Percentiles rank a stretch among this genome's conserved stretches.
Evolutionary conservation across 64 coral and sea anemone genomes (phyloP).

Genomic region (Anthopleura sola): DNA sequence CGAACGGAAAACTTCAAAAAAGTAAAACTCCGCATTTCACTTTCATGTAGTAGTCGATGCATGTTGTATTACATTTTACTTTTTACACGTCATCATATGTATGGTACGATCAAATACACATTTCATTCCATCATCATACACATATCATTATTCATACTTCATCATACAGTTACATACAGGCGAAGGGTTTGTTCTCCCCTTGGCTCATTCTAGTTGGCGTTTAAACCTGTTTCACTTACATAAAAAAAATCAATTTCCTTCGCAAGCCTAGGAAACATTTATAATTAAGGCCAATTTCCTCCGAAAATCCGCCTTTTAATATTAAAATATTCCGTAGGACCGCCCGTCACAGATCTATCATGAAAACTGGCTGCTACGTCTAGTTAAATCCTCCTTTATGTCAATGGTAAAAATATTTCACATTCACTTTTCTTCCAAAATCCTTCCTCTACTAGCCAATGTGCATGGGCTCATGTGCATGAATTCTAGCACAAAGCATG

Average conservation of each 20-base stretch:
- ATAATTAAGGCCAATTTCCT: background rate
- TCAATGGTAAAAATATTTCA: too few species aligned
- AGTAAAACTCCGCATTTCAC: background rate
- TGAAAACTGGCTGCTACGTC: background rate
- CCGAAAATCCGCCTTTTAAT: background rate
- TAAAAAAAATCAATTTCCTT: background rate
- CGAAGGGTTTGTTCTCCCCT: background rate
- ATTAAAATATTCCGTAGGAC: background rate
- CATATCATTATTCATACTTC: too few species aligned
- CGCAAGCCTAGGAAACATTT: background rate
- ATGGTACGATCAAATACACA: too few species aligned
- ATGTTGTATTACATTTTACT: background rate
- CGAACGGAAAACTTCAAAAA: background rate
- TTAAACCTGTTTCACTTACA: background rate
- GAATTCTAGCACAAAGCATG: too few species aligned
- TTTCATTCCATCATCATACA: too few species aligned
- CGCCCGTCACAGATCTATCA: background rate
- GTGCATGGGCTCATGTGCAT: too few species aligned
- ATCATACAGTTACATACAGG: too few species aligned
- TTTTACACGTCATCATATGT: too few species aligned
- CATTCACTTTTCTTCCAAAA: background rate
- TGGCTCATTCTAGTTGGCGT: background rate
- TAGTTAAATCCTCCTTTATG: background rate
- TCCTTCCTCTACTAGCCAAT: background rate
- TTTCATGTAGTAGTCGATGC: background rate